Conservation (phyloP, 1,140 invertebrate genomes). For the Elysia chlorotica region DNA sequence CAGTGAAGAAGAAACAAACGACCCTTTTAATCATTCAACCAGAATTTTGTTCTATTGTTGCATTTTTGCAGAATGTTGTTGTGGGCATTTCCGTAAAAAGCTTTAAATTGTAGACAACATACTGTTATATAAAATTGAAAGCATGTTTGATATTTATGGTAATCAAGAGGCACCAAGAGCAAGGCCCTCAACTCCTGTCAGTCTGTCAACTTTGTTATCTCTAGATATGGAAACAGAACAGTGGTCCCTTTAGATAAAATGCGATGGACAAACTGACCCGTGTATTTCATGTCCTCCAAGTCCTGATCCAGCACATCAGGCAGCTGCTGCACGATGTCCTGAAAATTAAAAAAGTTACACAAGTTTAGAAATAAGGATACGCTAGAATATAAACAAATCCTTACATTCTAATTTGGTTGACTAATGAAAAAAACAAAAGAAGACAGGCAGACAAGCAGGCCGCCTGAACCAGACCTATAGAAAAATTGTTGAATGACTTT, state of each 20-base stretch:
- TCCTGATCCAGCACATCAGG: slow-evolving; percentile 65
- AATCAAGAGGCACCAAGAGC: background rate
- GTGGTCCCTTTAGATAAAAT: background rate
- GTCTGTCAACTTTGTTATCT: background rate
- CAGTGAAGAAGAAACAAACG: no score
- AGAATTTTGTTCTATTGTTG: no score
- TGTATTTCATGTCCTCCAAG: slow-evolving; percentile 64
- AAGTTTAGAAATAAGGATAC: no score
- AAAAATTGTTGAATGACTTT: no score
- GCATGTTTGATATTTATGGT: background rate
- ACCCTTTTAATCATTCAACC: no score
- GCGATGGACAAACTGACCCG: slow-evolving; percentile 32
- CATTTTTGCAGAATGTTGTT: no score
- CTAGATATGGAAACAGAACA: background rate
- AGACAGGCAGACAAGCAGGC: no score
- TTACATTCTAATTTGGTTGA: no score
- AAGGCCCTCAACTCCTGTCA: no score
- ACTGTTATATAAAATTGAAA: background rate
- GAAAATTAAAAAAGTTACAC: slow-evolving; percentile 31
- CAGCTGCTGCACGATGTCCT: slow-evolving; percentile 62
- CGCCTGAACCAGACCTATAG: no score
- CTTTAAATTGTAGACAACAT: background rate
- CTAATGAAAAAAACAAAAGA: no score
- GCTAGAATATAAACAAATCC: no score
- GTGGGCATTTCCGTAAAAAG: background rate